Conservation (phyloP, 1,140 invertebrate species). For the Leptinotarsa texana region DNA sequence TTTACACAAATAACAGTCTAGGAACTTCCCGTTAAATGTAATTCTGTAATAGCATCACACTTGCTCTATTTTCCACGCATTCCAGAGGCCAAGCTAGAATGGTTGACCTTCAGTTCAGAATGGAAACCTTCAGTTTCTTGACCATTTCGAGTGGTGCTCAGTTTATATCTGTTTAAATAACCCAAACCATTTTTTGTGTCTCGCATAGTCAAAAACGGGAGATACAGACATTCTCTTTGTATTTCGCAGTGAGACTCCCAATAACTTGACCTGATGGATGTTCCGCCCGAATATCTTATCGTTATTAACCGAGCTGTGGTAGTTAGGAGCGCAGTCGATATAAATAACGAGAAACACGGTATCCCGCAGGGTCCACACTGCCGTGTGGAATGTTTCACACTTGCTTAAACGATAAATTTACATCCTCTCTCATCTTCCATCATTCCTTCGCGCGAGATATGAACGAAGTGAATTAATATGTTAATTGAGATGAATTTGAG, state of each 20-base stretch:
- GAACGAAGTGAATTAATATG: constrained; percentile 17
- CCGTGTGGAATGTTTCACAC: constrained; percentile 52
- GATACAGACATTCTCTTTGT: constrained; percentile 34
- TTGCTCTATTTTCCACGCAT: no score
- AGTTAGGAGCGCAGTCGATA: constrained; percentile 42
- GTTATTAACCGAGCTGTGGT: constrained; percentile 49
- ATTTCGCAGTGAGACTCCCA: constrained; percentile 32
- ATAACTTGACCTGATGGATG: constrained; percentile 41
- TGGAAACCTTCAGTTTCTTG: neutral
- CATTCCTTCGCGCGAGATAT: neutral
- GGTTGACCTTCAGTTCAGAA: no score
- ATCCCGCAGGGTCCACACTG: constrained; percentile 49
- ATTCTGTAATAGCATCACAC: no score
- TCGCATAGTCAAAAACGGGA: constrained; percentile 8
- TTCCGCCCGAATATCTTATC: constrained; percentile 45
- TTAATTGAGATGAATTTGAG: constrained; percentile 8
- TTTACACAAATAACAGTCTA: no score
- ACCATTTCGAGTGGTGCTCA: neutral
- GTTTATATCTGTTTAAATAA: constrained; percentile 12
- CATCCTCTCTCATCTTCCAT: constrained; percentile 28
- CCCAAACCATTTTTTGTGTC: constrained; percentile 10
- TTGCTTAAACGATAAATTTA: constrained; percentile 52
- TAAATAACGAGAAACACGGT: constrained; percentile 52
- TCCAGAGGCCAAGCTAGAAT: no score
- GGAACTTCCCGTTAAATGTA: no score